Percentiles rank a stretch among this genome's conserved stretches.
Conservation (phyloP, 2,797 vertebrate genomes). For the Sparus aurata region DNA sequence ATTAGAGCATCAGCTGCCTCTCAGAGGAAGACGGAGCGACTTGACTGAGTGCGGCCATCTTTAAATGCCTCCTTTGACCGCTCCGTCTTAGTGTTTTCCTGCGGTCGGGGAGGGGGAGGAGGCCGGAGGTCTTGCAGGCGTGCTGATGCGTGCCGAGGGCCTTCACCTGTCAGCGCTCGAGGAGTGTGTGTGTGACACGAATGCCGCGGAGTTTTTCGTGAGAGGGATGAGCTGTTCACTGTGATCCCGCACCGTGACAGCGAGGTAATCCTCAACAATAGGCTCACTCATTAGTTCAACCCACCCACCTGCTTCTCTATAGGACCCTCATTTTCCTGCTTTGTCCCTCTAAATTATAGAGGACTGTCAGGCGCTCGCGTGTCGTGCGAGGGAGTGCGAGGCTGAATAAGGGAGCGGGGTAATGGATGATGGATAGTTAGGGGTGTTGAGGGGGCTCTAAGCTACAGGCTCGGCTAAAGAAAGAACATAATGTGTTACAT, state of each 20-base stretch:
- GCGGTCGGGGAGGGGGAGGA: constrained; percentile 14
- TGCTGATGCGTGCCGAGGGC: constrained; percentile 22
- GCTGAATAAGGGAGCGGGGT: constrained; percentile 6
- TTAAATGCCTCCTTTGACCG: constrained; percentile 57
- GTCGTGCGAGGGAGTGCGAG: constrained; percentile 18
- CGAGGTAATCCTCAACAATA: constrained; percentile 61
- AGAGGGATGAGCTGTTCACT: constrained; percentile 65
- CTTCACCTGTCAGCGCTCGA: constrained; percentile 61
- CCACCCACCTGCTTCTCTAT: constrained; percentile 50
- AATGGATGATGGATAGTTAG: constrained; percentile 19
- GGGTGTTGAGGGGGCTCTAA: neutral
- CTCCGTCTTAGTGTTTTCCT: constrained; percentile 29
- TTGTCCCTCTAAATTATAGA: constrained; percentile 65
- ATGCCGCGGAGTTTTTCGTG: constrained; percentile 45
- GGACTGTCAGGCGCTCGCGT: constrained; percentile 32
- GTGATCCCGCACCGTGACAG: constrained; percentile 68
- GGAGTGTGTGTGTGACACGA: constrained; percentile 37
- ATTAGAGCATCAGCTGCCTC: constrained; percentile 25
- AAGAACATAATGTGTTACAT: neutral
- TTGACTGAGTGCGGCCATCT: constrained; percentile 26
- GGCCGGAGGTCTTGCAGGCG: constrained; percentile 6
- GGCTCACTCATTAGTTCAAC: constrained; percentile 65
- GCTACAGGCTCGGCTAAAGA: constrained; percentile 5
- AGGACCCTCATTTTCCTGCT: constrained; percentile 62
- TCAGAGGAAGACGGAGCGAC: constrained; percentile 11